Evolutionary conservation across 2,113 vertebrate genomes (phyloP), one percentile per base, ranked within the genome.

Genomic region (Misgurnus anguillicaudatus): DNA sequence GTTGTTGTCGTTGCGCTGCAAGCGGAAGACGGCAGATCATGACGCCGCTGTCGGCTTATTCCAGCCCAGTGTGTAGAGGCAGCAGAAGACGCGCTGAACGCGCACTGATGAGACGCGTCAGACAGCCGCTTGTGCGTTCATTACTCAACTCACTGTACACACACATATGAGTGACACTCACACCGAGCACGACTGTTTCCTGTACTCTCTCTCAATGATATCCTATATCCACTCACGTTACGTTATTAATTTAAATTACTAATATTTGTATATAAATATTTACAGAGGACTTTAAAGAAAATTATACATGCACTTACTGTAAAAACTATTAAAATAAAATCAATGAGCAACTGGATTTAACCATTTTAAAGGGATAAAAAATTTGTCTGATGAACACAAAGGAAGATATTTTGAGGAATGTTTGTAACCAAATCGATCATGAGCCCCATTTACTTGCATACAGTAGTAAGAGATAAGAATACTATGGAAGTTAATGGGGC

Each of bases 1-100:
- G 85, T 89, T 87, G 88, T 86, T 75, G 85, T n/a, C n/a, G n/a
- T 38, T 60, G 42, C 58, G 53, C 63, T 85, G 81, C 79, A 88
- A 88, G 86, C 89, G 85, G 88, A 88, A 89, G 77, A 84, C 69
- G 64, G 86, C 80, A 85, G 89, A 90, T 90, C 91, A 90, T 89
- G 89, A 92, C 90, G 91, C 87, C 88, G 86, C 89, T 84, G 86
- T 66, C 31, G 80, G 78, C 80, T 74, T 82, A 78, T 73, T 71
- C 60, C 84, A 80, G 77, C 89, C 86, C 79, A 78, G 68, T 63
- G 85, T 77, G 79, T 85, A 73, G 74, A 38, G 83, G 79, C 81
- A 83, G 83, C 87, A 86, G 87, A 83, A 51, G 39, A 69, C 70
- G 16, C 64, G 36, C 17, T 31, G 42, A n/a, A 24, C 10, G 24